Percentiles rank a stretch among this genome's conserved stretches.
These are phyloP conservation scores for Lithobates sylvaticus DNA, from an alignment of 2,797 vertebrate species.

Conservation along the genomic window DNA sequence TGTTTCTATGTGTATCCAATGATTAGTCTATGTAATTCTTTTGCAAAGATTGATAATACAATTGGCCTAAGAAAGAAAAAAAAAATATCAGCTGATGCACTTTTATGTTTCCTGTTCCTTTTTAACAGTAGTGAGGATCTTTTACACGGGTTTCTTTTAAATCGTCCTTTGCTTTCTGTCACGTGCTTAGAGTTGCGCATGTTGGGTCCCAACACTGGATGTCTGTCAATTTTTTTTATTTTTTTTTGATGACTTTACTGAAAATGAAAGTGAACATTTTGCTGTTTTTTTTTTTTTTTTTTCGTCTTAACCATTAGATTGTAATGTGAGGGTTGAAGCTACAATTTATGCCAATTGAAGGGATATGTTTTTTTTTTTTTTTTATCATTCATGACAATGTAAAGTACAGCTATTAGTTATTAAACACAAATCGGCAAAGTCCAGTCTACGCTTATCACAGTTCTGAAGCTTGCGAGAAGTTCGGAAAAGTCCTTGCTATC, in stretches of 20 bases:
- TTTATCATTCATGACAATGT: not conserved
- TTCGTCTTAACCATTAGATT: slow-evolving; percentile 20
- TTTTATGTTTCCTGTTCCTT: slow-evolving; percentile 79
- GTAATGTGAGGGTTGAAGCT: slow-evolving; percentile 24
- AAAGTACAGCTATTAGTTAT: not conserved
- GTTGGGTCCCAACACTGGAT: slow-evolving; percentile 64
- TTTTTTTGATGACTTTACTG: slow-evolving; percentile 16
- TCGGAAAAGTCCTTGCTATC: too few relatives aligned
- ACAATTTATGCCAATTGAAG: slow-evolving; percentile 1
- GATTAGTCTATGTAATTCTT: slow-evolving; percentile 75
- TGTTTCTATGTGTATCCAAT: slow-evolving; percentile 81
- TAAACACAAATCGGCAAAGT: not conserved
- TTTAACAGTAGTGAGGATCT: slow-evolving; percentile 77
- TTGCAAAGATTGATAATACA: slow-evolving; percentile 77
- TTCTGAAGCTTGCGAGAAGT: too few relatives aligned
- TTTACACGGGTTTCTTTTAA: slow-evolving; percentile 75
- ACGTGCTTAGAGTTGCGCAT: slow-evolving; percentile 68
- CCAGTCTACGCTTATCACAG: not conserved
- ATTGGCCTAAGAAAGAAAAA: slow-evolving; percentile 75
- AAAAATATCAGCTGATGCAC: slow-evolving; percentile 76
- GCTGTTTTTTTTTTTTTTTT: too few relatives aligned
- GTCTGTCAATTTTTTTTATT: slow-evolving; percentile 16
- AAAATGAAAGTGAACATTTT: slow-evolving; percentile 26
- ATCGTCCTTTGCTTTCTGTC: slow-evolving; percentile 72
- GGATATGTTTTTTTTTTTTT: slow-evolving; percentile 3